Conservation (phyloP, 2,888 invertebrate species). For the Pseudanteris insignis region DNA sequence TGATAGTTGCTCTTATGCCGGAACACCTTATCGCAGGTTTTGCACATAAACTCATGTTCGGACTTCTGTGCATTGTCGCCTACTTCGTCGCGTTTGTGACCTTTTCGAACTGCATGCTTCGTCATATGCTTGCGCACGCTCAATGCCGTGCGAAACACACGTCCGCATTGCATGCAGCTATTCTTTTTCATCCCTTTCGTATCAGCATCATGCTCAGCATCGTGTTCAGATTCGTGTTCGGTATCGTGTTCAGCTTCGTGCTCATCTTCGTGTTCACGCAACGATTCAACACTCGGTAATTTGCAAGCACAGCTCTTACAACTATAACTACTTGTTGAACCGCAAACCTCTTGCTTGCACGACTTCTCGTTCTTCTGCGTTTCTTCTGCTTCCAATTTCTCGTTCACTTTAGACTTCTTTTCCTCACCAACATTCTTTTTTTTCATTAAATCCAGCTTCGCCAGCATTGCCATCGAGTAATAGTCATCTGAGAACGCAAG, state of each 20-base stretch:
- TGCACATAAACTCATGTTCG: constrained; percentile 55
- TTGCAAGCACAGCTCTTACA: too few relatives aligned
- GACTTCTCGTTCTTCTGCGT: constrained; percentile 2
- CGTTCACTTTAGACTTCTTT: constrained; percentile 33
- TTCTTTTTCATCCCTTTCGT: constrained; percentile 58
- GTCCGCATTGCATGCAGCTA: constrained; percentile 57
- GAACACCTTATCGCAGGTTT: constrained; percentile 60
- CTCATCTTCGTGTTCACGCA: constrained; percentile 17
- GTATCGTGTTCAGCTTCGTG: constrained; percentile 43
- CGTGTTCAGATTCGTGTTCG: constrained; percentile 50
- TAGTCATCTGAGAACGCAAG: constrained; percentile 54
- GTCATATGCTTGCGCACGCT: constrained; percentile 60
- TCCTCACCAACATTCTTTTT: constrained; percentile 39
- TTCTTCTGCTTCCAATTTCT: constrained; percentile 9
- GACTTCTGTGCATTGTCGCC: background rate
- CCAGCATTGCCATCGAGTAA: constrained; percentile 56
- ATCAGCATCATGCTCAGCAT: too few relatives aligned
- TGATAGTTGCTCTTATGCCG: constrained; percentile 61
- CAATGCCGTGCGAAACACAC: constrained; percentile 54
- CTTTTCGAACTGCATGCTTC: constrained; percentile 53
- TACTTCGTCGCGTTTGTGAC: constrained; percentile 25
- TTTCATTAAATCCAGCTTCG: constrained; percentile 58
- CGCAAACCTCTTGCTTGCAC: background rate
- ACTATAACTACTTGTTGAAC: too few relatives aligned
- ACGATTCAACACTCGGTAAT: too few relatives aligned